Evolutionary conservation across 2,113 vertebrate species (phyloP), one percentile per base, ranked within the genome.

Genomic region (Oreochromis spilurus): DNA sequence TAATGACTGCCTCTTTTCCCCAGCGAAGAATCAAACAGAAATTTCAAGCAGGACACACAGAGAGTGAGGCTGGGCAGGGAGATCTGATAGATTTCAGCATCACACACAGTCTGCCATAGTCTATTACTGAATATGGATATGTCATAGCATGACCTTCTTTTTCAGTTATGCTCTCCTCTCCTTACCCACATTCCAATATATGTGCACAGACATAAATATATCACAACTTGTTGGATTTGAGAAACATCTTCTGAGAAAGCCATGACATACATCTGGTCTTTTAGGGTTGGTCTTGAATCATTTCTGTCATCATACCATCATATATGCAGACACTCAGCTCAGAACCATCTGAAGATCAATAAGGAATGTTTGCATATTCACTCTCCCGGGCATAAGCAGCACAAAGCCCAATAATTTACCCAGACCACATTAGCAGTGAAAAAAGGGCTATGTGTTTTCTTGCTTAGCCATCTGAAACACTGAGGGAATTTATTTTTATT

Each of bases 11-110:
- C 65, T 95, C 84, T 83, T 90, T 89, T 94, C 89, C 81, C 84
- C 85, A 83, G 88, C 9, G 43, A 90, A 91, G 92, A 94, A 95
- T 95, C 93, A 96, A 96, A 95, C 91, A 94, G 94, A 95, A 95
- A 95, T 94, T 94, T 94, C 90, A 92, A 96, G 92, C 92, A 94
- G 93, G 93, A 96, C 94, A 94, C 95, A 95, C 91, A 94, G 92
- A 93, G 91, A 87, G 92, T 86, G 86, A 91, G 87, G 79, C 84
- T 72, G 72, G 89, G 87, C 91, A 92, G 87, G 55, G 77, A 94
- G 95, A 96, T 96, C 94, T 92, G 92, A 95, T 84, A 86, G 94
- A 94, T 92, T 93, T 82, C 90, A 84, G 92, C 88, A 94, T 94
- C 91, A 91, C 92, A 92, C 89, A 79, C 84, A 87, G 88, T 87